Conservation (phyloP, 2,888 invertebrate genomes). For the Tethea ocularis region DNA sequence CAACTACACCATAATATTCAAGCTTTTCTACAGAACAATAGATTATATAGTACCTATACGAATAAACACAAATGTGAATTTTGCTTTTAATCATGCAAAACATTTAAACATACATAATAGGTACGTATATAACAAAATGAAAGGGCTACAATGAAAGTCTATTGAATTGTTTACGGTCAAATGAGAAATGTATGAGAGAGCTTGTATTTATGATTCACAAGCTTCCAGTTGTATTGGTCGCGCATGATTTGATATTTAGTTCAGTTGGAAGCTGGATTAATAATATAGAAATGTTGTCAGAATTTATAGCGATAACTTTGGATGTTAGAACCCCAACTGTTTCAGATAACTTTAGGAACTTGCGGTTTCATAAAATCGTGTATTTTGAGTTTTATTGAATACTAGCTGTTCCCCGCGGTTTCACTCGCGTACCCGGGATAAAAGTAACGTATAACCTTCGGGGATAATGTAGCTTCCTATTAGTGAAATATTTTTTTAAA, state of each 20-base stretch:
- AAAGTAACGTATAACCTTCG: too few species aligned
- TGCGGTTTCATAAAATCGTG: too few species aligned
- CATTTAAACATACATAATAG: conserved; percentile 17
- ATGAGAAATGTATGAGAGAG: conserved; percentile 33
- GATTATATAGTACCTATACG: not conserved
- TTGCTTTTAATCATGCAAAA: conserved; percentile 28
- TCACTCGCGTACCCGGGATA: too few species aligned
- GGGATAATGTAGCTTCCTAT: too few species aligned
- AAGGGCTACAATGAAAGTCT: conserved; percentile 25
- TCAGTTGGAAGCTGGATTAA: conserved; percentile 13
- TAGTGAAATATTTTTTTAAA: too few species aligned
- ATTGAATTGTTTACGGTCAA: conserved; percentile 32
- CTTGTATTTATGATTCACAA: conserved; percentile 24
- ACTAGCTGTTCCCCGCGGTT: too few species aligned
- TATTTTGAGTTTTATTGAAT: too few species aligned
- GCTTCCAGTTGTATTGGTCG: conserved; percentile 16
- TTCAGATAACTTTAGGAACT: not conserved
- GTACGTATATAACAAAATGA: conserved; percentile 26
- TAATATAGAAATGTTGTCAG: conserved; percentile 3
- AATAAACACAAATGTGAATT: not conserved
- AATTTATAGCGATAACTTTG: not conserved
- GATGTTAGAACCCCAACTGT: not conserved
- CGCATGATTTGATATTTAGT: conserved; percentile 33
- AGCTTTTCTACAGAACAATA: not conserved
- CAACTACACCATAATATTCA: not conserved